phyloP scores from a whole-genome alignment of 2,888 invertebrate genomes.

The Parnassius smintheus region DNA sequence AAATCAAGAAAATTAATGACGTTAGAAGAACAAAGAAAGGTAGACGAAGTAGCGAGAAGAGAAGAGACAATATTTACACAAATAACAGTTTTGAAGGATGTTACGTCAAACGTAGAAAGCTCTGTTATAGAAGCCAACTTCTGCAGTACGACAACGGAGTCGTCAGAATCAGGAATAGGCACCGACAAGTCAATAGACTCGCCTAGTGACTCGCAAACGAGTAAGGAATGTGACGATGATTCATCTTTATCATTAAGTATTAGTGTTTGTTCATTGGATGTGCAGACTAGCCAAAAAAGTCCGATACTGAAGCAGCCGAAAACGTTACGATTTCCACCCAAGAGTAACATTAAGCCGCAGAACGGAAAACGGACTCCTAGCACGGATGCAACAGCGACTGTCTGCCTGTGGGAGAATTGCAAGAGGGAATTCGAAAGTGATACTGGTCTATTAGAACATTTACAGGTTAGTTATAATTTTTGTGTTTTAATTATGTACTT shows the following conservation, averaged over 20 bases:
- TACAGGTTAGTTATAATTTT: conserved; percentile 83
- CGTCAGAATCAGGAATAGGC: conserved; percentile 71
- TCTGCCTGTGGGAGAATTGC: conserved; percentile 93
- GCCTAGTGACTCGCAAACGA: conserved; percentile 70
- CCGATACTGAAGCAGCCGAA: conserved; percentile 91
- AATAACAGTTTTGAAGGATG: conserved; percentile 73
- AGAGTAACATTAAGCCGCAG: conserved; percentile 60
- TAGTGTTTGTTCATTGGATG: conserved; percentile 65
- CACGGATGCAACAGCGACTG: conserved; percentile 73
- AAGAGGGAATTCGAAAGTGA: conserved; percentile 88
- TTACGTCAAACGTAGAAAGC: conserved; percentile 70
- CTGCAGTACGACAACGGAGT: conserved; percentile 65
- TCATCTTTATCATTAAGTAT: conserved; percentile 70
- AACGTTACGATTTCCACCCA: conserved; percentile 89
- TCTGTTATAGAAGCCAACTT: conserved; percentile 72
- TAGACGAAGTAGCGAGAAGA: conserved; percentile 64
- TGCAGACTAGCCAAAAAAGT: conserved; percentile 80
- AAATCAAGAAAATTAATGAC: conserved; percentile 25
- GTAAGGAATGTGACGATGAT: conserved; percentile 76
- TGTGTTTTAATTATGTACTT: neutral
- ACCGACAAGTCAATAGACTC: conserved; percentile 76
- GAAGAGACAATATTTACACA: conserved; percentile 73
- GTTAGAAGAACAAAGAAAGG: conserved; percentile 52
- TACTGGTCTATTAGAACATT: conserved; percentile 91
- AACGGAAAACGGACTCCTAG: conserved; percentile 61